Conservation (phyloP, 2,113 vertebrate species). For the Coptodon rendalli region DNA sequence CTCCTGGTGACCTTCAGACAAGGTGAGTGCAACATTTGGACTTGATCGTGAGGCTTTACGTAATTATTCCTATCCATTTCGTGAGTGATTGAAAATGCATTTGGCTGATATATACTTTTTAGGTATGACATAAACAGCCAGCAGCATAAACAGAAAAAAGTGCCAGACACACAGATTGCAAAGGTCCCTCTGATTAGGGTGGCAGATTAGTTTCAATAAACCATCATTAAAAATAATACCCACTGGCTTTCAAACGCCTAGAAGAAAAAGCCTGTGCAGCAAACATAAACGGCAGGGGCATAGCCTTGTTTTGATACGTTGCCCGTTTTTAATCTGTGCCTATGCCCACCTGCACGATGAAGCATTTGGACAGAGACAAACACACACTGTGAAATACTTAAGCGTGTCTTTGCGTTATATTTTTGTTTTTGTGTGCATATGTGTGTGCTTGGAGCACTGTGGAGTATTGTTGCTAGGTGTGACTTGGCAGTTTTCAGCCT, state of each 20-base stretch:
- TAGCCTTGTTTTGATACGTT: conserved; percentile 5
- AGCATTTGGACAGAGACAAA: conserved; percentile 6
- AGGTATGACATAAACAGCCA: conserved; percentile 39
- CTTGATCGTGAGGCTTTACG: neutral
- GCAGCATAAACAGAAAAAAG: conserved; percentile 51
- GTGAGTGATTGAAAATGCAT: conserved; percentile 33
- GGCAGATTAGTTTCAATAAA: conserved; percentile 60
- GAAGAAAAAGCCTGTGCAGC: conserved; percentile 2
- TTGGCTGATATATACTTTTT: conserved; percentile 37
- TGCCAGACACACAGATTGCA: conserved; percentile 47
- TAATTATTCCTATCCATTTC: neutral
- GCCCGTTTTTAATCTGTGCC: neutral
- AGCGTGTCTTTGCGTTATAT: neutral
- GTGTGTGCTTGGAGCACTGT: neutral
- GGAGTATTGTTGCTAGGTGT: neutral
- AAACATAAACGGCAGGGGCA: neutral
- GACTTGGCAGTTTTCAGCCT: neutral
- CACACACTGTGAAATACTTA: neutral
- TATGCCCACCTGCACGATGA: conserved; percentile 6
- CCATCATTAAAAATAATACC: conserved; percentile 62
- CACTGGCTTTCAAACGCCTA: conserved; percentile 36
- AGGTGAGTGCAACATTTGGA: neutral
- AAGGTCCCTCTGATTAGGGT: conserved; percentile 59
- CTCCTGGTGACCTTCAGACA: conserved; percentile 10
- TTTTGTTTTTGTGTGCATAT: neutral